Conservation (phyloP, 2,888 invertebrate genomes). For the Lepidocyrtoides sp. region DNA sequence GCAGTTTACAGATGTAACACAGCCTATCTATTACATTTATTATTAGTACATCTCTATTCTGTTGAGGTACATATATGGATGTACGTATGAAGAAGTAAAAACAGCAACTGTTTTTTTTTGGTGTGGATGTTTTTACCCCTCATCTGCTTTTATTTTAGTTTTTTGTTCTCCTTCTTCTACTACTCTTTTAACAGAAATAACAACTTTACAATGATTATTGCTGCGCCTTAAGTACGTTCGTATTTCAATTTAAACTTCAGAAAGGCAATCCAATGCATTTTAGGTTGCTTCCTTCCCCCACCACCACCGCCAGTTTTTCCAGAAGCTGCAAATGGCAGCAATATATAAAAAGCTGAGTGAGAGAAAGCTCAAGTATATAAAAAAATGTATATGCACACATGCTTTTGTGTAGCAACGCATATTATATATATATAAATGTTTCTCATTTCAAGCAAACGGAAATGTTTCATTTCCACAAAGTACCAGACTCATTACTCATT, state of each 20-base stretch:
- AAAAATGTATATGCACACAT: neutral
- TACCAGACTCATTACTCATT: slow-evolving; percentile 77
- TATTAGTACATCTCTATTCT: no score
- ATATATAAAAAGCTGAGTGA: neutral
- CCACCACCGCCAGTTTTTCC: neutral
- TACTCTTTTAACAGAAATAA: neutral
- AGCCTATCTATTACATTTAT: no score
- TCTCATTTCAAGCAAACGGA: slow-evolving; percentile 53
- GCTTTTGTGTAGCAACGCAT: neutral
- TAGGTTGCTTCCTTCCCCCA: no score
- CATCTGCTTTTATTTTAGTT: slow-evolving; percentile 10
- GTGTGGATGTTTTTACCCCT: slow-evolving; percentile 3
- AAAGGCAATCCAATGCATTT: slow-evolving; percentile 32
- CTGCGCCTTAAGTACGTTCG: slow-evolving; percentile 59
- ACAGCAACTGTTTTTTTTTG: slow-evolving; percentile 28
- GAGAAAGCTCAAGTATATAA: neutral
- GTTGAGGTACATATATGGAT: no score
- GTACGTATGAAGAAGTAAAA: no score
- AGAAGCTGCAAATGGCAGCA: slow-evolving; percentile 16
- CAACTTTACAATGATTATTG: slow-evolving; percentile 44
- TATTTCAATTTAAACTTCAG: slow-evolving; percentile 62
- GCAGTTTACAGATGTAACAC: no score
- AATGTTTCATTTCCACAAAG: slow-evolving; percentile 78
- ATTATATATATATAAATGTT: neutral
- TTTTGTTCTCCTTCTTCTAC: neutral